phyloP scores from a whole-genome alignment of 1,140 invertebrate species.

The Trinorchestia longiramus region DNA sequence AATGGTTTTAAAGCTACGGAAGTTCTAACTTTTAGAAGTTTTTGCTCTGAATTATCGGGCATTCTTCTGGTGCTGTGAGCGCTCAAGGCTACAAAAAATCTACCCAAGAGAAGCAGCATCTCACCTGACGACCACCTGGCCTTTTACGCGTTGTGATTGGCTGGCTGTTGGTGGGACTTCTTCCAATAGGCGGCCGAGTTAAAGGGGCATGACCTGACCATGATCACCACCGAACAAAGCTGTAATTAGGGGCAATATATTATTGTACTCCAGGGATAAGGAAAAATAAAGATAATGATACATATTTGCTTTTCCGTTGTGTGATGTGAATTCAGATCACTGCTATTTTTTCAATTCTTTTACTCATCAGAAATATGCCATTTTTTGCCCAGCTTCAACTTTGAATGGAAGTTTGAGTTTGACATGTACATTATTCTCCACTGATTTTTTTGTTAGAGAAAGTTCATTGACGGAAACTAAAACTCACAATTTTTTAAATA shows the following conservation, averaged over 20 bases:
- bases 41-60: not conserved
- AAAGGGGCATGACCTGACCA: slow-evolving; percentile 35
- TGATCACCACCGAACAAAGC: not conserved
- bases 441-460: no score
- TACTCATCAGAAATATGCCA: no score
- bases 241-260: not conserved
- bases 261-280: not conserved
- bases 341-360: not conserved
- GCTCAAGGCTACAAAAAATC: not conserved
- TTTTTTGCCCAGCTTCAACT: no score
- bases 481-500: no score
- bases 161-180: not conserved
- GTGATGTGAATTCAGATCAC: not conserved
- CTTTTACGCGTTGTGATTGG: not conserved
- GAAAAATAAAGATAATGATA: not conserved
- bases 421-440: no score
- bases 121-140: slow-evolving; percentile 32
- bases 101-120: not conserved
- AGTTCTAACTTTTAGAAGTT: not conserved
- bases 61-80: not conserved
- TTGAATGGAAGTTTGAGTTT: no score
- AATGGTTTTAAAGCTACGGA: no score
- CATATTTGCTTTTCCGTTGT: not conserved
- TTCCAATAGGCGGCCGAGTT: not conserved
- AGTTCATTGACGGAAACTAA: no score